Conservation (phyloP, 2,113 vertebrate species). For the Phaethornis superciliosus region DNA sequence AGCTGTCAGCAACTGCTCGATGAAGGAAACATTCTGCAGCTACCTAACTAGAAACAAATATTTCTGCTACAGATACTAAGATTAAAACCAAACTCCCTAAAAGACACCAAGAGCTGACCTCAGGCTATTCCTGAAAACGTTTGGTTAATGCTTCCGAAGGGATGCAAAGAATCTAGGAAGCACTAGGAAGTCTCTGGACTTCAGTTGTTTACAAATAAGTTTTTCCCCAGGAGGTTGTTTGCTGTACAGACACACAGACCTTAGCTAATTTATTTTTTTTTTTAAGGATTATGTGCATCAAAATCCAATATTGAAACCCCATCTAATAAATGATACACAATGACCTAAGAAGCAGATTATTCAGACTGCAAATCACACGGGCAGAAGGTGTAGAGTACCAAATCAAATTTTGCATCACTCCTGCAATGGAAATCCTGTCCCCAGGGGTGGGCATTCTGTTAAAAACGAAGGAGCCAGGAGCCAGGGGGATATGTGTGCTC, state of each 20-base stretch:
- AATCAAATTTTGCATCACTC: neutral
- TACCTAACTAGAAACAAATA: neutral
- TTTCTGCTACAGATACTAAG: neutral
- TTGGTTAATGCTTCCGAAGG: neutral
- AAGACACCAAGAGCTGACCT: neutral
- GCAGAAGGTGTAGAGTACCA: accelerated
- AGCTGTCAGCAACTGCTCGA: slow-evolving; percentile 16
- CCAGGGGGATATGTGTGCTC: accelerated
- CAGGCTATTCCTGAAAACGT: neutral
- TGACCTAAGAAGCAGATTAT: neutral
- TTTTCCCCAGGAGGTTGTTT: neutral
- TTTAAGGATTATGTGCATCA: neutral
- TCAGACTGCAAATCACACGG: neutral
- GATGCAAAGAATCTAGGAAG: neutral
- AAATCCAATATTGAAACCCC: neutral
- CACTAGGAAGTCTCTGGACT: neutral
- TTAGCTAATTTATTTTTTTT: neutral
- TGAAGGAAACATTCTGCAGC: neutral
- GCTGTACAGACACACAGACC: accelerated
- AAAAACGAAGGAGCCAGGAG: too few relatives aligned
- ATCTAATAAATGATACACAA: neutral
- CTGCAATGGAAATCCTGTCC: neutral
- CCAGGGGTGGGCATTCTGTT: neutral
- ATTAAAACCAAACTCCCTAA: neutral
- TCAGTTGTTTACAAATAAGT: neutral